These are phyloP conservation scores for Thysanoteuthis rhombus DNA, from an alignment of 2,888 invertebrate species.

Conservation along the genomic window DNA sequence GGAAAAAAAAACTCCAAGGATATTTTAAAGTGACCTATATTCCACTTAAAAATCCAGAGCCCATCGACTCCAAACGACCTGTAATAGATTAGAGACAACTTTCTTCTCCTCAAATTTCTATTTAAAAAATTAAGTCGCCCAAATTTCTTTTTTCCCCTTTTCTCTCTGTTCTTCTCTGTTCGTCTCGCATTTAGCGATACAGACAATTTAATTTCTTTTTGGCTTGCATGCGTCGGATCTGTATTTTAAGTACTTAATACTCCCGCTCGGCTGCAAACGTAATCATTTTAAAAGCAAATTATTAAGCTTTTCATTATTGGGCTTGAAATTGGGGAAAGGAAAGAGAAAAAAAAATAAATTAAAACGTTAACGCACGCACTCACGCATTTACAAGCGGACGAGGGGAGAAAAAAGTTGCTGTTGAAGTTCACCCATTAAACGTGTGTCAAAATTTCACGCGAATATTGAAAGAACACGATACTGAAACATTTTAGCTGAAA, in stretches of 20 bases:
- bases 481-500: too few species aligned
- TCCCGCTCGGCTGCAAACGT: not conserved
- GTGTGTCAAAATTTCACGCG: not conserved
- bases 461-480: not conserved
- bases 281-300: not conserved
- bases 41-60: too few species aligned
- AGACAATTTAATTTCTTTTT: not conserved
- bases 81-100: too few species aligned
- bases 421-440: not conserved
- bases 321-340: not conserved
- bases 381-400: not conserved
- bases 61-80: too few species aligned
- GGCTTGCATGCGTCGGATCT: not conserved
- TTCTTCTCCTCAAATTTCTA: not conserved
- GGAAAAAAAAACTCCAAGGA: too few species aligned
- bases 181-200: not conserved
- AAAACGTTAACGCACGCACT: not conserved
- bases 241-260: not conserved
- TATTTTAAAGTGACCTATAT: too few species aligned
- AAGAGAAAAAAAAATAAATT: not conserved
- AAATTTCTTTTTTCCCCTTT: not conserved
- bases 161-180: not conserved
- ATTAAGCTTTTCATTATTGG: not conserved
- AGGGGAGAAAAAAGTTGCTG: not conserved
- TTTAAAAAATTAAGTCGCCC: not conserved